Base-by-base conservation (phyloP, 2,113 vertebrate genomes). In the Polyodon spathula region DNA sequence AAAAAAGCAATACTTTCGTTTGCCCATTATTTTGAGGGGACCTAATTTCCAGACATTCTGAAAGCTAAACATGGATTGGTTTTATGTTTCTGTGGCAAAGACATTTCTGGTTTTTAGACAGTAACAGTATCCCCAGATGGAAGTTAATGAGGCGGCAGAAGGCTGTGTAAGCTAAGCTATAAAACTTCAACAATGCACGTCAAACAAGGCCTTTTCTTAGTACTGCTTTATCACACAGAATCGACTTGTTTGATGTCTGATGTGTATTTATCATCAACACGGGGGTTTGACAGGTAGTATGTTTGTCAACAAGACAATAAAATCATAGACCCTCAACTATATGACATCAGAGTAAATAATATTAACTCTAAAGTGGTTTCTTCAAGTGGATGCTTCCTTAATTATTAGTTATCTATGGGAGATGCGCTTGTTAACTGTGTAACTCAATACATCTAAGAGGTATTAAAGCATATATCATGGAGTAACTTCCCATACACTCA, bases 101-200 rank as follows among this genome's bases (percentile, higher is more conserved):
- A 58, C 64, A 54, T 38, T 63, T 53, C 43, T 64, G 67, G 66
- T 60, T 61, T 56, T 51, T 48, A 73, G 68, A 65, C 41, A 16
- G 70, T 46, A 68, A 77, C 54, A 59, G 59, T 68, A 80, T 75
- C 65, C 15, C 60, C 74, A 78, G 78, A 80, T 80, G 77, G 65
- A 66, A 16, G 81, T 81, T 85, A 81, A 74, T 78, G 81, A 75
- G 80, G 68, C 71, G 81, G 75, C 80, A 68, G 70, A 63, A 40
- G 60, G 64, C 73, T 60, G 42, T 63, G 54, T 54, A 67, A 70
- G 60, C 56, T 16, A 6, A 60, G 60, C 64, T 65, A 66, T 66
- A 67, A 48, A 48, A 68, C 62, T 54, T 73, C 71, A 74, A 65
- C 66, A 54, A 71, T 71, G 74, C 57, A 64, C 56, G 71, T 81